Conservation (phyloP, 2,888 invertebrate species). For the Eristalinus sepulchralis region DNA sequence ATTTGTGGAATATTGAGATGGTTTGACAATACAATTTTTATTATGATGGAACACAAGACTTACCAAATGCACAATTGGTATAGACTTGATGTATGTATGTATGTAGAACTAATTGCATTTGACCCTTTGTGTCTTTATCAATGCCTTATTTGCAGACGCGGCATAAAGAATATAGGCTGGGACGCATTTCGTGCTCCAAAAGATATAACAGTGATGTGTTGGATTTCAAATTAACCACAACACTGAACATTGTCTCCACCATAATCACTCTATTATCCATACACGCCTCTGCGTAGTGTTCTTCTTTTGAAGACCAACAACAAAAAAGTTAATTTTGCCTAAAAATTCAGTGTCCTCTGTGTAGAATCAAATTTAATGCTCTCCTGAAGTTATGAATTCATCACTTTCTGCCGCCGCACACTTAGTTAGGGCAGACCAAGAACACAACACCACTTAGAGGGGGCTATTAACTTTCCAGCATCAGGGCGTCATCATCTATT, state of each 20-base stretch:
- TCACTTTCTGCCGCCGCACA: slow-evolving; percentile 15
- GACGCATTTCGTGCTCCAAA: neutral
- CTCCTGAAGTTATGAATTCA: slow-evolving; percentile 18
- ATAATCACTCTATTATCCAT: neutral
- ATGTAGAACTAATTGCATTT: no score
- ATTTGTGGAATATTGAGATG: no score
- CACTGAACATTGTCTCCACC: neutral
- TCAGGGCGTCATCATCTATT: slow-evolving; percentile 37
- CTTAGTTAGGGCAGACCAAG: neutral
- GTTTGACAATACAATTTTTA: no score
- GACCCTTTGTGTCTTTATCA: no score
- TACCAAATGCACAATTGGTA: no score
- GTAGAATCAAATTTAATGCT: slow-evolving; percentile 11
- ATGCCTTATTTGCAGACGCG: no score
- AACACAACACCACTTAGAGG: slow-evolving; percentile 19
- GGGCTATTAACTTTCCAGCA: slow-evolving; percentile 46
- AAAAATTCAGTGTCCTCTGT: neutral
- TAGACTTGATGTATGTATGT: no score
- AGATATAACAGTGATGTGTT: neutral
- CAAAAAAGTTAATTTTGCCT: slow-evolving; percentile 12
- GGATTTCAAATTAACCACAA: neutral
- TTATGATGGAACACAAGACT: no score
- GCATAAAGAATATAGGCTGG: no score
- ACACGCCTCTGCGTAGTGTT: neutral
- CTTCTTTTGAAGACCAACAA: neutral